phyloP scores from a whole-genome alignment of 2,888 invertebrate genomes.

The Gari tellinella region DNA sequence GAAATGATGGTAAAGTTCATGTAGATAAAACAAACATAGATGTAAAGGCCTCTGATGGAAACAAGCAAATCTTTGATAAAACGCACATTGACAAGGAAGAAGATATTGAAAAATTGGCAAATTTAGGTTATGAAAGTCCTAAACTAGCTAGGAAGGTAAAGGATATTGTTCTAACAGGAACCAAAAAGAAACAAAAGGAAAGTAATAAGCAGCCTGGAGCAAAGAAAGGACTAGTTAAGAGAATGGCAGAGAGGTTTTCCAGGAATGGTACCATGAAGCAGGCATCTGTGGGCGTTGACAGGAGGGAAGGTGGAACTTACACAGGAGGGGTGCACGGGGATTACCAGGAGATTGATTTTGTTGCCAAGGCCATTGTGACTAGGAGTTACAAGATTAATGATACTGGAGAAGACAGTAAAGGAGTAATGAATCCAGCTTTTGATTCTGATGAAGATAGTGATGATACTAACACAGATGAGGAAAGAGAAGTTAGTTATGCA shows the following conservation, averaged over 20 bases:
- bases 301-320: background rate
- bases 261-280: no score
- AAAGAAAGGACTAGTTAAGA: no score
- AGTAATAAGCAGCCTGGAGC: background rate
- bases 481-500: slow-evolving; percentile 29
- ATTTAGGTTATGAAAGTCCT: slow-evolving; percentile 30
- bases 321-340: slow-evolving; percentile 10
- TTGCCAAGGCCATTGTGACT: slow-evolving; percentile 3
- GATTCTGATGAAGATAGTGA: slow-evolving; percentile 6
- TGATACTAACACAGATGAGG: slow-evolving; percentile 13
- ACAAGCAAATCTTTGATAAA: background rate
- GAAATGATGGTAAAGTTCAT: no score
- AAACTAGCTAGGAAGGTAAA: slow-evolving; percentile 19
- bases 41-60: slow-evolving; percentile 5
- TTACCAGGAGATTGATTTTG: slow-evolving; percentile 30
- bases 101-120: slow-evolving; percentile 28
- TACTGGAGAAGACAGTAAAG: slow-evolving; percentile 25
- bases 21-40: background rate
- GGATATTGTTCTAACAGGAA: slow-evolving; percentile 21
- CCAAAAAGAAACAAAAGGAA: background rate
- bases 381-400: slow-evolving; percentile 9
- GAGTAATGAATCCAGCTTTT: slow-evolving; percentile 14
- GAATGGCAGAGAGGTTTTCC: no score
- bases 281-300: no score
- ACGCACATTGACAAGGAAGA: background rate